Evolutionary conservation across 2,113 vertebrate genomes (phyloP).

Genomic region (Antennarius striatus): DNA sequence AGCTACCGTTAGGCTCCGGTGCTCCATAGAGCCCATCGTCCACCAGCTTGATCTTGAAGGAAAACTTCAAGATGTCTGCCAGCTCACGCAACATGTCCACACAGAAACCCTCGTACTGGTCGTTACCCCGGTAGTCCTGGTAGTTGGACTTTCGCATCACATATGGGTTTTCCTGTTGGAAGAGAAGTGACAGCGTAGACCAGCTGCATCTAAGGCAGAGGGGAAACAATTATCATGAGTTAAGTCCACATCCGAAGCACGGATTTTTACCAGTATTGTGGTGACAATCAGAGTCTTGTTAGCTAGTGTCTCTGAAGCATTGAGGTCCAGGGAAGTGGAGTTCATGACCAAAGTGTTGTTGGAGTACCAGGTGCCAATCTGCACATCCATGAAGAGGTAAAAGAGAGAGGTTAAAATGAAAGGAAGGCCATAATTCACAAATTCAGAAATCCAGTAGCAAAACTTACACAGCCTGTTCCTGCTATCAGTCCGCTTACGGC

Average conservation of each 20-base stretch:
- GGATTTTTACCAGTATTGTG: slow-evolving; percentile 85
- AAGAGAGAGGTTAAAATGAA: neutral
- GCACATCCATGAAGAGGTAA: slow-evolving; percentile 5
- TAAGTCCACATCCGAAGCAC: neutral
- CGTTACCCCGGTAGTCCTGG: slow-evolving; percentile 82
- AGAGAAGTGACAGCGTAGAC: neutral
- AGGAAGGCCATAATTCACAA: too few species aligned
- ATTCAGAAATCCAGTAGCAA: too few species aligned
- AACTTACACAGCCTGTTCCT: too few species aligned
- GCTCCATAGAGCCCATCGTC: slow-evolving; percentile 90
- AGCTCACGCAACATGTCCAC: slow-evolving; percentile 93
- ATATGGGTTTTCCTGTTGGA: slow-evolving; percentile 87
- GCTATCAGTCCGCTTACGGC: too few species aligned
- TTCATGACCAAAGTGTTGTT: slow-evolving; percentile 91
- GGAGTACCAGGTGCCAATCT: slow-evolving; percentile 91
- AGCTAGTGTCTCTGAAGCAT: slow-evolving; percentile 84
- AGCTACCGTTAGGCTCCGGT: slow-evolving; percentile 89
- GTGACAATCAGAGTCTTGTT: slow-evolving; percentile 91
- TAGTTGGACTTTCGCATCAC: slow-evolving; percentile 88
- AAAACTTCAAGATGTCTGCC: slow-evolving; percentile 87
- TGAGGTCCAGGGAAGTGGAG: slow-evolving; percentile 86
- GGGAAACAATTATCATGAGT: neutral
- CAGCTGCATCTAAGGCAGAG: neutral
- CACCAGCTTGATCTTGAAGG: slow-evolving; percentile 88
- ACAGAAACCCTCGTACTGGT: slow-evolving; percentile 91